These are phyloP conservation scores for Cettia cetti DNA, from an alignment of 2,113 vertebrate species.

Conservation along the genomic window DNA sequence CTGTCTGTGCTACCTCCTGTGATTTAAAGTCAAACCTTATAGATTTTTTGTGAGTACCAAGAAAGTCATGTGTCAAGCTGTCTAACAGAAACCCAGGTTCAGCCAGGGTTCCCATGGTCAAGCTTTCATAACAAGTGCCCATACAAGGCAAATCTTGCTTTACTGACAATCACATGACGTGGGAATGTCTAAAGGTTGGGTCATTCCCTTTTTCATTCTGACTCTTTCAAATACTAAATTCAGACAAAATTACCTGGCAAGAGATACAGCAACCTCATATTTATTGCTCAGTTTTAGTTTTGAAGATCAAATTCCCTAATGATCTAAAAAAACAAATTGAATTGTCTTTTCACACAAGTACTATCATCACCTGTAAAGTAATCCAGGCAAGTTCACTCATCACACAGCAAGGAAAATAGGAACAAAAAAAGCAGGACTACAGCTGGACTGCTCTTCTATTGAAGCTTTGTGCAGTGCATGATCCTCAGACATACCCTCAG, in stretches of 20 bases:
- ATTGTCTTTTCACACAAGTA: not conserved
- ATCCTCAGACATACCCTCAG: not conserved
- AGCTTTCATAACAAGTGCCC: not conserved
- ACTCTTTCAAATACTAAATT: not conserved
- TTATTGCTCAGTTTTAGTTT: not conserved
- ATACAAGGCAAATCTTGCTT: not conserved
- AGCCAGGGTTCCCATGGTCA: not conserved
- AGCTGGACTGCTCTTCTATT: not conserved
- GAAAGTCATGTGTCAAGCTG: not conserved
- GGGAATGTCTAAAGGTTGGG: not conserved
- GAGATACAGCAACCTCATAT: not conserved
- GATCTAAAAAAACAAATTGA: not conserved
- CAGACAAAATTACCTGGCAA: not conserved
- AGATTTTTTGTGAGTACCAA: not conserved
- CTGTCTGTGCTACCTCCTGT: not conserved
- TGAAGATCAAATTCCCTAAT: not conserved
- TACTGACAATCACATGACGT: not conserved
- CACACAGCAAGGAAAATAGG: not conserved
- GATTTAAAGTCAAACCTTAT: slow-evolving; percentile 40
- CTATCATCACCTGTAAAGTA: not conserved
- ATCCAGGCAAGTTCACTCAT: not conserved
- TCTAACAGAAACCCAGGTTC: not conserved
- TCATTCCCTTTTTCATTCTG: not conserved
- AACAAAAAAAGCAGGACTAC: not conserved
- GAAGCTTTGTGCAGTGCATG: not conserved